Conservation (phyloP, 2,797 vertebrate genomes). For the Mormyrops boulengeri region DNA sequence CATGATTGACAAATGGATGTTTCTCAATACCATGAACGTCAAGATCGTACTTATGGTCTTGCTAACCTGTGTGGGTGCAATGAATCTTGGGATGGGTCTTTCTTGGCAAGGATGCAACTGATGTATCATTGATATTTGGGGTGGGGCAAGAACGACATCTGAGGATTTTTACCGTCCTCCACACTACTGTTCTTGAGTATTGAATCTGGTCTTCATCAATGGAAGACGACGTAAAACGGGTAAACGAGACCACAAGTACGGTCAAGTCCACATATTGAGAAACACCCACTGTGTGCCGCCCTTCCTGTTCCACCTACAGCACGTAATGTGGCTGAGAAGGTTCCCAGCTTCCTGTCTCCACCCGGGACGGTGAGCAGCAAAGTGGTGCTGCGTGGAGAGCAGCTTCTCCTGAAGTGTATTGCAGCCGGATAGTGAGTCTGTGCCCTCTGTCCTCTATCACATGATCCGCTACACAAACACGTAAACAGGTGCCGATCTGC, state of each 20-base stretch:
- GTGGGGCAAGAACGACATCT: not conserved
- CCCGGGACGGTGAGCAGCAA: slow-evolving; percentile 75
- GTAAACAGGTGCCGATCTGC: not conserved
- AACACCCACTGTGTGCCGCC: not conserved
- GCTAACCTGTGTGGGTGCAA: not conserved
- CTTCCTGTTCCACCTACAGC: slow-evolving; percentile 58
- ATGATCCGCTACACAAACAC: not conserved
- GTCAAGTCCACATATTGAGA: not conserved
- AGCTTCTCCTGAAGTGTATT: slow-evolving; percentile 89
- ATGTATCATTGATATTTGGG: not conserved
- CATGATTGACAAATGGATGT: not conserved
- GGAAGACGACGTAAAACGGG: not conserved
- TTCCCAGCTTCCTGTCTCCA: slow-evolving; percentile 87
- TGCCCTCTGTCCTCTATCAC: not conserved
- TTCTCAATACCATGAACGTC: not conserved
- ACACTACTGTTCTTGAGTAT: not conserved
- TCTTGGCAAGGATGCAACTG: not conserved
- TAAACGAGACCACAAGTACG: not conserved
- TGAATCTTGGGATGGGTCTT: not conserved
- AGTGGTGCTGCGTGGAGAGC: slow-evolving; percentile 80
- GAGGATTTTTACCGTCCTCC: no score
- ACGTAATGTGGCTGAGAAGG: slow-evolving; percentile 76
- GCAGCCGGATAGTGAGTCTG: slow-evolving; percentile 86
- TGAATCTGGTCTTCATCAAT: not conserved
- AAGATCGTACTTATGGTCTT: not conserved